phyloP scores from a whole-genome alignment of 1,140 invertebrate genomes.

The Tyrophagus putrescentiae region DNA sequence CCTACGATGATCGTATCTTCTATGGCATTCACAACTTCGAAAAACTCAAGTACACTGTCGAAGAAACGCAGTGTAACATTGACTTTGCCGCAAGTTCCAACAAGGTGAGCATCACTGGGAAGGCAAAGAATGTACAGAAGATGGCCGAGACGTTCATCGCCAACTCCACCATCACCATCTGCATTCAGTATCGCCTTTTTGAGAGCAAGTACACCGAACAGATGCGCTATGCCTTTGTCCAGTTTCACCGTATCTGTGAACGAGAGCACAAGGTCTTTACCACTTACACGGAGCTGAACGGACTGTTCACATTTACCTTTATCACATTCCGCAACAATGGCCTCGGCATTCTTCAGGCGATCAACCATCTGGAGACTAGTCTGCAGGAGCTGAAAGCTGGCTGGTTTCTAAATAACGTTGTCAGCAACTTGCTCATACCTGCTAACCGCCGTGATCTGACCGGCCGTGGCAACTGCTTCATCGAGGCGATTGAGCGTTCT shows the following conservation, averaged over 20 bases:
- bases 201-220: neutral
- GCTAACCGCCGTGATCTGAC: neutral
- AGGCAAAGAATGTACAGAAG: neutral
- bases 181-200: neutral
- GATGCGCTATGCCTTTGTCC: neutral
- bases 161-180: neutral
- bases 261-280: neutral
- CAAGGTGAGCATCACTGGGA: conserved; percentile 3
- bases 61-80: neutral
- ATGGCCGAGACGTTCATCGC: neutral
- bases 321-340: neutral
- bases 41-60: neutral
- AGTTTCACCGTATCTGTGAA: neutral
- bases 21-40: conserved; percentile 6
- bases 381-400: neutral
- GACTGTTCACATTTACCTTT: neutral
- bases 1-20: conserved; percentile 5
- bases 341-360: neutral
- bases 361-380: neutral
- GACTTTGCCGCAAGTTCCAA: neutral
- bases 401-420: neutral
- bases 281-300: neutral
- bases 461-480: neutral
- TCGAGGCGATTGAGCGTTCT: neutral
- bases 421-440: neutral